Conservation (phyloP, 2,113 vertebrate genomes). For the Garra rufa region DNA sequence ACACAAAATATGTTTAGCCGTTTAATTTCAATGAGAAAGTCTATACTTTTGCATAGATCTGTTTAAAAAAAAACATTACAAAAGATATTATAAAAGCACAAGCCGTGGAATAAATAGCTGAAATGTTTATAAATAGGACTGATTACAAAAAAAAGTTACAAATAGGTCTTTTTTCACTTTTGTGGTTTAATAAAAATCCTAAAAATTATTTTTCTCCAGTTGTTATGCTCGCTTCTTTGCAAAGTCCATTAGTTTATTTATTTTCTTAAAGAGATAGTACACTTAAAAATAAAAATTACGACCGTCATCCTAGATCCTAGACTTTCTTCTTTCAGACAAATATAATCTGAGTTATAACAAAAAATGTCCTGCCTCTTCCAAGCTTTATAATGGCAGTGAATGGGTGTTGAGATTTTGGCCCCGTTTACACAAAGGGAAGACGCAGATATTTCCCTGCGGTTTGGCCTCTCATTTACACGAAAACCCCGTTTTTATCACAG, state of each 20-base stretch:
- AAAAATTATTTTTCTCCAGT: slow-evolving; percentile 16
- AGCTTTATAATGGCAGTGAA: no score
- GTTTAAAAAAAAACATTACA: not conserved
- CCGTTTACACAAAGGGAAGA: no score
- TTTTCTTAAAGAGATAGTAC: not conserved
- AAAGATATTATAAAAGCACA: slow-evolving; percentile 10
- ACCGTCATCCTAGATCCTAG: no score
- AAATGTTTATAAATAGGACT: slow-evolving; percentile 14
- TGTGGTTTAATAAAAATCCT: slow-evolving; percentile 2
- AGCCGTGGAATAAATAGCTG: not conserved
- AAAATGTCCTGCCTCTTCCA: no score
- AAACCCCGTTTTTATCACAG: no score
- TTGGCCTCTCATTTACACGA: no score
- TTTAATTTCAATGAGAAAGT: slow-evolving; percentile 1
- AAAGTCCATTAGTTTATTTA: not conserved
- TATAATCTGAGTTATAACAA: no score
- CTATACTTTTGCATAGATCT: not conserved
- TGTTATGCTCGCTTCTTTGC: slow-evolving; percentile 1
- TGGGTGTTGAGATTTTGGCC: no score
- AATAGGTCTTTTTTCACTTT: not conserved
- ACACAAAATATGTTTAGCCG: not conserved
- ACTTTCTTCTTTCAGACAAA: no score
- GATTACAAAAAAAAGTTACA: not conserved
- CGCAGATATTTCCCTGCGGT: no score
- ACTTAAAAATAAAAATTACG: not conserved